Evolutionary conservation across 2,797 vertebrate species (phyloP), one percentile per base, ranked within the genome.

Genomic region (Tamandua tetradactyla): DNA sequence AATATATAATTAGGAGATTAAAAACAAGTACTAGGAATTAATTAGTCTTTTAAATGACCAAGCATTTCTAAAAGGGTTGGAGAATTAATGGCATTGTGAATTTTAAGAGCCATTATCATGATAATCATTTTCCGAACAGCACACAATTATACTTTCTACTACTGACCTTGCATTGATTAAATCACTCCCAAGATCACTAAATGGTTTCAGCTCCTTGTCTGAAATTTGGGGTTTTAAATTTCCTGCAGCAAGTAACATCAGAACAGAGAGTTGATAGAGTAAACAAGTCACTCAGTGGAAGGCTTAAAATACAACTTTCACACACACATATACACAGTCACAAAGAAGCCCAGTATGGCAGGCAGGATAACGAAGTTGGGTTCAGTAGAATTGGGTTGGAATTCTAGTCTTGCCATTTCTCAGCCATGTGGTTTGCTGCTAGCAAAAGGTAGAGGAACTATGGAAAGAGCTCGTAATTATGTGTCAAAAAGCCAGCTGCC

Each of bases 81-180:
- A 75, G 82, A 84, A 91, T 94, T 25, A 89, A 40, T 40, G 6
- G 15, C 49, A n/a, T 68, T 71, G 40, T 83, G 64, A 37, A 82
- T 91, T 85, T 84, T 57, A 55, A 80, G 9, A 22, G 83, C 17
- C 14, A 35, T 83, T 35, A 23, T 62, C 12, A 93, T 8, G 30
- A 55, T 76, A 66, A 71, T 12, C 27, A 25, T 83, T 87, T 91
- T 66, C 71, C 12, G 78, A 62, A 83, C 47, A 61, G 15, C 49
- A 44, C 42, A 57, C 15, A 55, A 30, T 64, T 64, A 35, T 66
- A 14, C 62, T 75, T 80, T 80, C 42, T 52, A 25, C 44, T 37
- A 35, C 27, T 71, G 55, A 69, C 27, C 52, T 25, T 42, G 8
- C 42, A 13, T 81, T 86, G 68, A 32, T 6, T 80, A 22, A 59